These are phyloP conservation scores for Strigamia transsilvanica DNA, from an alignment of 2,888 invertebrate genomes.

Conservation along the genomic window DNA sequence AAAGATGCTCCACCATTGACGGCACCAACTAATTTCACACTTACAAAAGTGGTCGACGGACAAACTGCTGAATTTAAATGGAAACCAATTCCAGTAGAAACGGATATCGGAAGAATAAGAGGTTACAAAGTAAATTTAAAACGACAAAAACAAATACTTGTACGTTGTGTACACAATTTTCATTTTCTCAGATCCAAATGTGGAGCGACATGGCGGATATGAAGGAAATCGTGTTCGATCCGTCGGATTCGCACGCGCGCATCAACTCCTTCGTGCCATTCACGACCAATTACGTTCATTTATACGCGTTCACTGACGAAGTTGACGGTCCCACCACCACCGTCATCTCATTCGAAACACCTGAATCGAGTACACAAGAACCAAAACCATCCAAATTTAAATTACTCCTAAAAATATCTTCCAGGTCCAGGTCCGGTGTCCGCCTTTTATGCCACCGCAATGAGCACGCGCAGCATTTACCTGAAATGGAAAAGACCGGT, in stretches of 20 bases:
- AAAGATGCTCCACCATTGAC: conserved; percentile 72
- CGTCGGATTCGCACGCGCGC: conserved; percentile 76
- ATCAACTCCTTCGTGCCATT: conserved; percentile 84
- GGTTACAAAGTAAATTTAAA: conserved; percentile 78
- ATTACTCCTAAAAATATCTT: background rate
- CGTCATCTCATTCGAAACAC: conserved; percentile 82
- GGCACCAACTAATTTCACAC: conserved; percentile 83
- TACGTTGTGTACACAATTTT: too few relatives aligned
- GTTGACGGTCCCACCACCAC: conserved; percentile 92
- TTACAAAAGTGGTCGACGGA: conserved; percentile 79
- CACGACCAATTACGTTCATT: conserved; percentile 85
- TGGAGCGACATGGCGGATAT: conserved; percentile 85
- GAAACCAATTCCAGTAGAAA: conserved; percentile 82
- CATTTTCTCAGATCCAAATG: conserved; percentile 77
- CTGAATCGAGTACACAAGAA: conserved; percentile 75
- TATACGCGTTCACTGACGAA: conserved; percentile 87
- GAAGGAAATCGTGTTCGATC: conserved; percentile 77
- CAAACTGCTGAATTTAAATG: conserved; percentile 87
- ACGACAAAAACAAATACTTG: too few relatives aligned
- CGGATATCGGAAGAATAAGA: conserved; percentile 89
- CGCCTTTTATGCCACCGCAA: conserved; percentile 81
- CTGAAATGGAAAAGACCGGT: conserved; percentile 92
- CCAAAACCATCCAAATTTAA: too few relatives aligned
- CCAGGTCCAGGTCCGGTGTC: conserved; percentile 83
- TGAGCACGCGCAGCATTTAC: conserved; percentile 87